phyloP scores from a whole-genome alignment of 2,888 invertebrate genomes.

The Eupithecia inturbata region DNA sequence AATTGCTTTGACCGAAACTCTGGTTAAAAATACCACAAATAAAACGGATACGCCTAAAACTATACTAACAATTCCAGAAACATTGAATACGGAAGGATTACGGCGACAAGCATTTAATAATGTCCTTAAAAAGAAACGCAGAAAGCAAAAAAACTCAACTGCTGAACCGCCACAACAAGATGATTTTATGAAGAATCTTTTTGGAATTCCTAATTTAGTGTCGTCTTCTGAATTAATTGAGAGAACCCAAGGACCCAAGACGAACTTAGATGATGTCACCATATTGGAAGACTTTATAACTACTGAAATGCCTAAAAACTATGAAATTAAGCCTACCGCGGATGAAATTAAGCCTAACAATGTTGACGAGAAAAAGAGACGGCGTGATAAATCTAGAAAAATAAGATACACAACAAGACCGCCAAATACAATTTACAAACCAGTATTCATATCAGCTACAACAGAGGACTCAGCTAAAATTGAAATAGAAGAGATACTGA shows the following conservation, averaged over 20 bases:
- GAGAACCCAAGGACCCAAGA: constrained; percentile 61
- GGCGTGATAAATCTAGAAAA: constrained; percentile 18
- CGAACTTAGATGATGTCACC: constrained; percentile 49
- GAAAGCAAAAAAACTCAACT: constrained; percentile 66
- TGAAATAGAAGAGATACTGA: constrained; percentile 87
- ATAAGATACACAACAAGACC: constrained; percentile 41
- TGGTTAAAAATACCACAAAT: constrained; percentile 43
- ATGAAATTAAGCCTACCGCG: constrained; percentile 44
- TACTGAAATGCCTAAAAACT: constrained; percentile 54
- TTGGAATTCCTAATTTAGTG: constrained; percentile 68
- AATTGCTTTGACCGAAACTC: constrained; percentile 40
- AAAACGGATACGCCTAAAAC: constrained; percentile 53
- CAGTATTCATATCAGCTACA: constrained; percentile 46
- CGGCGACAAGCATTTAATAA: constrained; percentile 69
- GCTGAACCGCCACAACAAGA: constrained; percentile 69
- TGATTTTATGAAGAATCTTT: constrained; percentile 64
- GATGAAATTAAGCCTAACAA: constrained; percentile 39
- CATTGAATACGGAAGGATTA: constrained; percentile 58
- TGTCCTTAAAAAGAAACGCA: constrained; percentile 69
- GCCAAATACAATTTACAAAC: constrained; percentile 45
- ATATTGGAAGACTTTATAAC: constrained; percentile 70
- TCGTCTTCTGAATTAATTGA: constrained; percentile 76
- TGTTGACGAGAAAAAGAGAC: constrained; percentile 35
- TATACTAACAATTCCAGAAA: constrained; percentile 51
- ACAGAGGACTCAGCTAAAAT: constrained; percentile 82